Percentiles rank a stretch among this genome's conserved stretches.
Evolutionary conservation across 2,888 invertebrate species (phyloP).

Genomic region (Lepidocyrtinus sp.): DNA sequence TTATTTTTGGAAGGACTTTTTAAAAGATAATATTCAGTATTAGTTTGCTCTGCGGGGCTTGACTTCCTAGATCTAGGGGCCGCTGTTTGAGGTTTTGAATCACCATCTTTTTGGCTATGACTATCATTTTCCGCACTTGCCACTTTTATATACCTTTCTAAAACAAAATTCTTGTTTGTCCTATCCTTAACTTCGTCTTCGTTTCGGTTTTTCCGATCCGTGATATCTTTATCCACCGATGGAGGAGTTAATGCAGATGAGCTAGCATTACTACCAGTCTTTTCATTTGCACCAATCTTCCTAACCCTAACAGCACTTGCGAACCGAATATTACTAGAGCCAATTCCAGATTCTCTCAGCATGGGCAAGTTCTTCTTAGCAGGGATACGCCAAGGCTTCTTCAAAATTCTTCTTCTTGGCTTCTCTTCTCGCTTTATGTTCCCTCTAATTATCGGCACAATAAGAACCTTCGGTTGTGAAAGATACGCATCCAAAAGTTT

Average conservation of each 20-base stretch:
- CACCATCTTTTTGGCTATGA: too few species aligned
- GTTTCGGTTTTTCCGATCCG: not conserved
- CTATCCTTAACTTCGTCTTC: not conserved
- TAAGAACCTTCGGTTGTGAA: slow-evolving; percentile 37
- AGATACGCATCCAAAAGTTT: slow-evolving; percentile 27
- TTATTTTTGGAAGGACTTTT: too few species aligned
- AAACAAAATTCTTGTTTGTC: not conserved
- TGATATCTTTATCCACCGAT: too few species aligned
- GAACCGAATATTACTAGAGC: slow-evolving; percentile 44
- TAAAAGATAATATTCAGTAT: too few species aligned
- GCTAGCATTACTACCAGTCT: not conserved
- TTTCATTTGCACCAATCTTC: not conserved
- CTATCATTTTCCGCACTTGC: too few species aligned
- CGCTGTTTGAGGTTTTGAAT: too few species aligned
- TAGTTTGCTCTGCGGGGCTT: too few species aligned
- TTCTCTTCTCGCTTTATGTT: not conserved
- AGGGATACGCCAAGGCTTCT: slow-evolving; percentile 14
- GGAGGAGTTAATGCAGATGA: not conserved
- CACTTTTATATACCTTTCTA: not conserved
- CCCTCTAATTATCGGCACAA: slow-evolving; percentile 31
- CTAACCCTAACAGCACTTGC: slow-evolving; percentile 25
- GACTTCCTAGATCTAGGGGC: too few species aligned
- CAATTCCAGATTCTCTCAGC: slow-evolving; percentile 28
- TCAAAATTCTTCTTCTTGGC: slow-evolving; percentile 9
- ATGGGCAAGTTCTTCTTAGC: slow-evolving; percentile 21